Conservation (phyloP, 2,797 vertebrate species). For the Sebastes taczanowskii region DNA sequence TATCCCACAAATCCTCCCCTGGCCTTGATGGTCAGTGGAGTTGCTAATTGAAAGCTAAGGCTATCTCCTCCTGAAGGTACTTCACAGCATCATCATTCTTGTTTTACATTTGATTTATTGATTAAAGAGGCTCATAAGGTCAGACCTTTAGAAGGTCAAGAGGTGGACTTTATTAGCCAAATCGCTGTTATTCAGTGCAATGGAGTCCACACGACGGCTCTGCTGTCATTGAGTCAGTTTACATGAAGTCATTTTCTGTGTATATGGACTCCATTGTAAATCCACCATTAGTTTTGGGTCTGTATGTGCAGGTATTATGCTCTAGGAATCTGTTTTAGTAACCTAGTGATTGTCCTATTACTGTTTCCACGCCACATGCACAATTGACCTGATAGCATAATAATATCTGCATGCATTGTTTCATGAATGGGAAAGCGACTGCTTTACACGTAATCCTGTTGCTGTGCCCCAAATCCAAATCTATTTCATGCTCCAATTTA, state of each 20-base stretch:
- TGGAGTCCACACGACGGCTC: not conserved
- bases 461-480: conserved; percentile 52
- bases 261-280: not conserved
- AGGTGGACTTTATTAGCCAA: conserved; percentile 38
- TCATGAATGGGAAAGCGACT: conserved; percentile 42
- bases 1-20: conserved; percentile 35
- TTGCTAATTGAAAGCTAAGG: conserved; percentile 44
- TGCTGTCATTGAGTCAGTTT: not conserved
- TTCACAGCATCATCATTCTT: conserved; percentile 56
- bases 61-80: conserved; percentile 22
- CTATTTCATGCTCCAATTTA: conserved; percentile 61
- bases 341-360: not conserved
- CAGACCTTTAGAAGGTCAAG: conserved; percentile 43
- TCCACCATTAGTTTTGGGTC: not conserved
- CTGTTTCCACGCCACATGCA: not conserved
- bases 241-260: not conserved
- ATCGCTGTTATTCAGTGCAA: conserved; percentile 28
- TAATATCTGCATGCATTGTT: conserved; percentile 34
- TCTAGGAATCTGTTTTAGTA: not conserved
- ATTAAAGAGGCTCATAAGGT: conserved; percentile 53
- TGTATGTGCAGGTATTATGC: not conserved
- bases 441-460: conserved; percentile 53
- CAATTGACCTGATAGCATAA: conserved; percentile 17
- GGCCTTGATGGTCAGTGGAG: conserved; percentile 52
- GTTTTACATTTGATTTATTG: conserved; percentile 69